A percentile compares a stretch with the other conserved stretches of the same genome.
Evolutionary conservation across 64 coral and sea anemone genomes (phyloP).

Genomic region (Stichodactyla helianthus): DNA sequence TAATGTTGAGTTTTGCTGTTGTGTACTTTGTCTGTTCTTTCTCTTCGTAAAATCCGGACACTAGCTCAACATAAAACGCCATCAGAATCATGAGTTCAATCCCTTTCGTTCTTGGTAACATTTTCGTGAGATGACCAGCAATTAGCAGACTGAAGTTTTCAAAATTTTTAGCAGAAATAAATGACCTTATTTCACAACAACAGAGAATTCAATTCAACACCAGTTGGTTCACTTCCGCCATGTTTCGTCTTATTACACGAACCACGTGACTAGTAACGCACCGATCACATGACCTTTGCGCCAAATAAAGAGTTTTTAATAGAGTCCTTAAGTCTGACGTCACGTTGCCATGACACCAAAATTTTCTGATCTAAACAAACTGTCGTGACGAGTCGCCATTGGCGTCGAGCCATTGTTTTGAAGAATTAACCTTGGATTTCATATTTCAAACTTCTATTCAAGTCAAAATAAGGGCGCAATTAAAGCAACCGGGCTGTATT

Average conservation of each 20-base stretch:
- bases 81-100: background rate
- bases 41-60: constrained; percentile 55
- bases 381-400: too few species aligned
- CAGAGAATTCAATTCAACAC: background rate
- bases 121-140: background rate
- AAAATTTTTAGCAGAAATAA: background rate
- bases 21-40: constrained; percentile 45
- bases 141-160: background rate
- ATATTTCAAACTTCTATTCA: too few species aligned
- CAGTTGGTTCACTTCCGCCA: background rate
- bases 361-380: too few species aligned
- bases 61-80: background rate
- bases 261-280: background rate
- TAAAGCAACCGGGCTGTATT: too few species aligned
- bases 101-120: background rate
- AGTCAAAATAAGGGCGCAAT: too few species aligned
- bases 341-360: too few species aligned
- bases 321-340: too few species aligned
- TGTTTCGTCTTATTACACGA: background rate
- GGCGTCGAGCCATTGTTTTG: too few species aligned
- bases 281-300: constrained; percentile 3
- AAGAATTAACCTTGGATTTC: too few species aligned
- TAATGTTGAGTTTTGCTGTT: constrained; percentile 66
- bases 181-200: constrained; percentile 6
- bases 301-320: too few species aligned